Evolutionary conservation across 2,888 invertebrate genomes (phyloP), one percentile per base, ranked within the genome.

Genomic region (Meteorus colon): DNA sequence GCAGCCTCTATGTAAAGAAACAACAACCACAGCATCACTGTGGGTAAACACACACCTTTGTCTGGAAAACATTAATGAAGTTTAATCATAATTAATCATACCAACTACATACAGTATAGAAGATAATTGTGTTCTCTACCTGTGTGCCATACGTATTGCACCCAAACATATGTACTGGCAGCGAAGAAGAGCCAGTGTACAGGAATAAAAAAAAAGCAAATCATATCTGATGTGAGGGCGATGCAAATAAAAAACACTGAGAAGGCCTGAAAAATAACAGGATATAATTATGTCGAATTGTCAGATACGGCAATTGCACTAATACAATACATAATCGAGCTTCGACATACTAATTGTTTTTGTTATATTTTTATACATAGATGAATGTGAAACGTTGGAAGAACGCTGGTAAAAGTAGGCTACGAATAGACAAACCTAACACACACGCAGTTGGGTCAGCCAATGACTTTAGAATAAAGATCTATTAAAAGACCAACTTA

Each of bases 181-280:
- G 97, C 96, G 90, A 99, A 98, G 91, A 98, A 97, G 89, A 98
- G 93, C 95, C 98, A 98, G 90, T 98, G 97, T 85, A 98, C 95
- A 83, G 99, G 99, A 92, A 99, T 97, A 92, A 98, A 98, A 92
- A 99, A 96, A 92, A 97, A 98, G 92, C 98, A 99, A 91, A 99
- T 95, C 94, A 99, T 95, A 91, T 99, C 99, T 85, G 98, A 98
- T 82, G 98, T 98, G 85, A 98, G 94, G 83, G 98, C 98, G 90
- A 99, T 96, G 91, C 97, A 98, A 89, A 99, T 96, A 92, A 99
- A 99, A 92, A 98, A 97, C 88, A 98, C 95, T 87, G 98, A 97
- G 92, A 98, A 98, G 90, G 97, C 97, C 97, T 97, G 93, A 60
- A 92, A 92, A 82, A 84, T 79, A 76, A 41, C 12, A 12, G 80